A percentile compares a stretch with the other conserved stretches of the same genome.
Conservation (phyloP, 1,140 invertebrate species). For the Aleiodes sp. region DNA sequence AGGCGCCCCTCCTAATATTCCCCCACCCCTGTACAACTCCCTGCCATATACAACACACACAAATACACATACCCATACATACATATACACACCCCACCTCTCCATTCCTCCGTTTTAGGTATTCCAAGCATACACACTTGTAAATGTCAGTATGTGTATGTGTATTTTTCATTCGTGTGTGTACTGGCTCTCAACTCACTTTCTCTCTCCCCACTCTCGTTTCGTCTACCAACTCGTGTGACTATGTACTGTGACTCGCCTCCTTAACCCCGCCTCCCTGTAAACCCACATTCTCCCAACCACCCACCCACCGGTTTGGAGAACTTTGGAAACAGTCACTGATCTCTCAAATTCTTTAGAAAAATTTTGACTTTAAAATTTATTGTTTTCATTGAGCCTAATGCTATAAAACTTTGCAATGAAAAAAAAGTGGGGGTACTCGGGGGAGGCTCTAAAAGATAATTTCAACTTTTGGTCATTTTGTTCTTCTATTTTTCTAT, state of each 20-base stretch:
- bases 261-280: constrained; percentile 42
- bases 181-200: not conserved
- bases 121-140: not conserved
- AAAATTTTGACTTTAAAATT: too few species aligned
- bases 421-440: too few species aligned
- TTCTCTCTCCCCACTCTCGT: not conserved
- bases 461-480: too few species aligned
- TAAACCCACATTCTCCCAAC: constrained; percentile 31
- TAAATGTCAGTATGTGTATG: not conserved
- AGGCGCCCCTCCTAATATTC: constrained; percentile 57
- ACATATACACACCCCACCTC: not conserved
- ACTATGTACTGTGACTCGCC: constrained; percentile 33
- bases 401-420: too few species aligned
- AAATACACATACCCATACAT: not conserved
- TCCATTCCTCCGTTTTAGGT: too few species aligned
- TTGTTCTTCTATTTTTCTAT: too few species aligned
- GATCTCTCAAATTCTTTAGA: too few species aligned
- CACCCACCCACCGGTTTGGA: constrained; percentile 22
- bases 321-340: not conserved
- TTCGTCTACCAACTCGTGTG: constrained; percentile 11
- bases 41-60: constrained; percentile 3
- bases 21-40: constrained; percentile 44
- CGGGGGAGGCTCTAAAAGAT: too few species aligned
- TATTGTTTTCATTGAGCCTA: too few species aligned
- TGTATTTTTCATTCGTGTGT: not conserved